Evolutionary conservation across 2,888 invertebrate genomes (phyloP), one percentile per base, ranked within the genome.

Genomic region (Pandemis heparana): DNA sequence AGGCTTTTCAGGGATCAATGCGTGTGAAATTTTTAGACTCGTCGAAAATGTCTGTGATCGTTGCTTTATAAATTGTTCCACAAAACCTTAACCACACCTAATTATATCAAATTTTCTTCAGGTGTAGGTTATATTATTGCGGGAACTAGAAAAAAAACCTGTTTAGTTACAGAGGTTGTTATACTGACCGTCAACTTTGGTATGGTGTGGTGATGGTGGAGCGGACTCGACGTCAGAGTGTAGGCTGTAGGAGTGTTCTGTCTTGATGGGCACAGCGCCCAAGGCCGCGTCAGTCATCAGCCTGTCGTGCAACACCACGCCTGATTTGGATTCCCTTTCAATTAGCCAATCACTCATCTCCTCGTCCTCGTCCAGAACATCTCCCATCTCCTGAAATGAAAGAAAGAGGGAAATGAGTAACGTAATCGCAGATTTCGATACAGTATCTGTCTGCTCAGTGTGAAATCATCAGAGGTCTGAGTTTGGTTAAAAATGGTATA

Each of bases 161-260:
- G 23, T 32, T 32, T 32, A 32, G 23, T 53, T 9, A 18, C 4
- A 18, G 2, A n/a, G n/a, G 5, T 41, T 14, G 23, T 12, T 5
- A 4, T 41, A 87, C 94, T 90, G 85, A 97, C 97, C 97, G 83
- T 97, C 97, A 86, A 96, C 96, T 95, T 96, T 96, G 94, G 96
- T 95, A 92, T 96, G 95, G 85, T 95, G 91, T 75, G 97, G 97
- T 72, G 97, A 97, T 77, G 96, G 95, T 62, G 97, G 96, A 81
- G 96, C 89, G 60, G 96, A 96, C 81, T 96, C 96, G 60, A 95
- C 96, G 87, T 97, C 96, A 79, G 96, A 96, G 80, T 96, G 96
- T 70, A 97, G 92, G 88, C 98, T 98, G 95, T 98, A 98, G 78
- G 98, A 98, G 95, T 98, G 98, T 92, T 98, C 98, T 77, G 97